Evolutionary conservation across 2,113 vertebrate species (phyloP).

Genomic region (Danionella cerebrum): DNA sequence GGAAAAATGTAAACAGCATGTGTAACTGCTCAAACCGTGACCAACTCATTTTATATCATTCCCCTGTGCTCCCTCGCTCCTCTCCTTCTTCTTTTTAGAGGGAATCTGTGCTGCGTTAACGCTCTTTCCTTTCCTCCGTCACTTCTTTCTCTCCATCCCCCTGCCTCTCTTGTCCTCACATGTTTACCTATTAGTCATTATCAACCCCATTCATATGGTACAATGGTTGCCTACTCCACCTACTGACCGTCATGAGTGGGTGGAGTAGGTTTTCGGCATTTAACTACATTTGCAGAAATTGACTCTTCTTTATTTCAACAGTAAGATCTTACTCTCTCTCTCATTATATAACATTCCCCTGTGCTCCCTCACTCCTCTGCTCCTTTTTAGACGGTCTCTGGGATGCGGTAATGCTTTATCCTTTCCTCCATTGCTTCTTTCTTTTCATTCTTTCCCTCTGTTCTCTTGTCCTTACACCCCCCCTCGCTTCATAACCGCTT

Average conservation of each 20-base stretch:
- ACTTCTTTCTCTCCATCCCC: conserved; percentile 35
- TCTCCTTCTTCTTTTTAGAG: conserved; percentile 24
- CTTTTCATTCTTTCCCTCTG: conserved; percentile 34
- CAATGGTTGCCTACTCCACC: too few species aligned
- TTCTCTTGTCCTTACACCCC: too few species aligned
- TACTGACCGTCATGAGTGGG: too few species aligned
- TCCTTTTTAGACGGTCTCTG: conserved; percentile 53
- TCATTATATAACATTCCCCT: conserved; percentile 74
- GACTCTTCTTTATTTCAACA: too few species aligned
- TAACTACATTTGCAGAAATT: too few species aligned
- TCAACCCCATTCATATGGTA: too few species aligned
- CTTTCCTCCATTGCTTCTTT: conserved; percentile 29
- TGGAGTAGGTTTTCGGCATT: too few species aligned
- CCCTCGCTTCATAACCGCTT: too few species aligned
- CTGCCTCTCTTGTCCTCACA: too few species aligned
- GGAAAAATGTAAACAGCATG: conserved; percentile 82
- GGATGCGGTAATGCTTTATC: conserved; percentile 64
- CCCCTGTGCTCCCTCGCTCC: conserved; percentile 59
- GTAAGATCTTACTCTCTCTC: too few species aligned
- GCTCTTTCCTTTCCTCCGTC: conserved; percentile 44
- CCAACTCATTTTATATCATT: conserved; percentile 77
- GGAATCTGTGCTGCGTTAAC: conserved; percentile 69
- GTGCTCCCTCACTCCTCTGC: conserved; percentile 53
- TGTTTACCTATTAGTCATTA: too few species aligned
- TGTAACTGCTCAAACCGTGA: conserved; percentile 80